These are phyloP conservation scores for Stegodyphus mimosarum DNA, from an alignment of 1,140 invertebrate genomes.

Conservation along the genomic window DNA sequence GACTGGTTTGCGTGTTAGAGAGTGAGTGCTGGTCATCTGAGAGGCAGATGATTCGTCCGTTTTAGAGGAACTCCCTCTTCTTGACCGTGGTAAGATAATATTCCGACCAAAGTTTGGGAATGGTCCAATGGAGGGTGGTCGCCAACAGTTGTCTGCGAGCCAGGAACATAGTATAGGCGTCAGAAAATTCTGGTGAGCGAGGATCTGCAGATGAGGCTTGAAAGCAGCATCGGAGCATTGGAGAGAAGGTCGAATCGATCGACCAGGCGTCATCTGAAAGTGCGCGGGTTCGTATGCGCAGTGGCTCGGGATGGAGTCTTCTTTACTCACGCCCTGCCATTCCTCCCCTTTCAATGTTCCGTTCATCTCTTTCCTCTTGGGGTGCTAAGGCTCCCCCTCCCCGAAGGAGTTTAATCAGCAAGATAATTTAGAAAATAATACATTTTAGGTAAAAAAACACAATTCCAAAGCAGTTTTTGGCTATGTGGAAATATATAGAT, in stretches of 20 bases:
- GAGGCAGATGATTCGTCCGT: no score
- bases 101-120: background rate
- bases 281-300: constrained; percentile 28
- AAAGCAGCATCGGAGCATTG: background rate
- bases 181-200: background rate
- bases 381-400: background rate
- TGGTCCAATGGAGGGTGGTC: background rate
- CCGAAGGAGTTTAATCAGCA: no score
- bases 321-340: background rate
- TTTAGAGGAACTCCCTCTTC: no score
- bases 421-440: no score
- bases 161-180: constrained; percentile 11
- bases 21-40: background rate
- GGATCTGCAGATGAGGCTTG: constrained; percentile 16
- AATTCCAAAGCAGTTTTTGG: no score
- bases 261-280: constrained; percentile 26
- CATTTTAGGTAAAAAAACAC: no score
- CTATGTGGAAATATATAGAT: no score
- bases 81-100: background rate
- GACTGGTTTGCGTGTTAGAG: constrained; percentile 23
- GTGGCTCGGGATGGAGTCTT: constrained; percentile 17
- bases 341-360: background rate
- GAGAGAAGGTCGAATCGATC: constrained; percentile 15
- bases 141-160: background rate
- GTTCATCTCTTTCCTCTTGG: background rate